These are phyloP conservation scores for Epinephelus fuscoguttatus DNA, from an alignment of 2,113 vertebrate species.

Conservation along the genomic window DNA sequence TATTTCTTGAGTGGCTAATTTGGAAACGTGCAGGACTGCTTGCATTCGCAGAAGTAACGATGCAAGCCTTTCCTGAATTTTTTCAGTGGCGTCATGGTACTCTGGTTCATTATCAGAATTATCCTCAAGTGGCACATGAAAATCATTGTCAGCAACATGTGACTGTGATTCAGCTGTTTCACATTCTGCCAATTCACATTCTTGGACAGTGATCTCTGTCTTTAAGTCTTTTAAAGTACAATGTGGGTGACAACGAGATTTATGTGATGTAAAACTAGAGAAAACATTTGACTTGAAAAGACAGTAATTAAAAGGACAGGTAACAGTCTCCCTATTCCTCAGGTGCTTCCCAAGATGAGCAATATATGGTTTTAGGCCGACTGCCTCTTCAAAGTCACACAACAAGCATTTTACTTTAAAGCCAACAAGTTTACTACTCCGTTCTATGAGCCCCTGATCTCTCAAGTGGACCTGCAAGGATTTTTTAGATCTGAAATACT, in stretches of 20 bases:
- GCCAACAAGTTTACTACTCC: background rate
- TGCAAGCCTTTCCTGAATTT: conserved; percentile 18
- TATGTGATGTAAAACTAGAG: conserved; percentile 20
- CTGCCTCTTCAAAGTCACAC: conserved; percentile 20
- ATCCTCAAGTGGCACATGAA: background rate
- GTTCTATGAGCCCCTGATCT: conserved; percentile 1
- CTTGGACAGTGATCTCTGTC: background rate
- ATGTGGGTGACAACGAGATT: background rate
- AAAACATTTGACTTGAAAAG: conserved; percentile 21
- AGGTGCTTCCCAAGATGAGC: conserved; percentile 17
- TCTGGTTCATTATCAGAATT: conserved; percentile 15
- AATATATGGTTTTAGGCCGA: conserved; percentile 12
- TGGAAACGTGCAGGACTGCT: conserved; percentile 39
- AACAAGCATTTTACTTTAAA: conserved; percentile 10
- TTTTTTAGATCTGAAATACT: conserved; percentile 28
- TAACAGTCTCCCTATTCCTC: conserved; percentile 25
- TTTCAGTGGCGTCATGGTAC: conserved; percentile 1
- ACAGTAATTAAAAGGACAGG: conserved; percentile 20
- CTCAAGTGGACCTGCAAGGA: conserved; percentile 1
- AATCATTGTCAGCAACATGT: background rate
- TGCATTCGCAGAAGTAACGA: conserved; percentile 32
- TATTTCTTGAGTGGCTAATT: conserved; percentile 44
- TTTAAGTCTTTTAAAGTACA: conserved; percentile 8
- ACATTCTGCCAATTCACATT: conserved; percentile 1
- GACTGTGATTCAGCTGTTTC: background rate